Conservation (phyloP, 1,140 invertebrate genomes). For the Diplogasteroides magnus region DNA sequence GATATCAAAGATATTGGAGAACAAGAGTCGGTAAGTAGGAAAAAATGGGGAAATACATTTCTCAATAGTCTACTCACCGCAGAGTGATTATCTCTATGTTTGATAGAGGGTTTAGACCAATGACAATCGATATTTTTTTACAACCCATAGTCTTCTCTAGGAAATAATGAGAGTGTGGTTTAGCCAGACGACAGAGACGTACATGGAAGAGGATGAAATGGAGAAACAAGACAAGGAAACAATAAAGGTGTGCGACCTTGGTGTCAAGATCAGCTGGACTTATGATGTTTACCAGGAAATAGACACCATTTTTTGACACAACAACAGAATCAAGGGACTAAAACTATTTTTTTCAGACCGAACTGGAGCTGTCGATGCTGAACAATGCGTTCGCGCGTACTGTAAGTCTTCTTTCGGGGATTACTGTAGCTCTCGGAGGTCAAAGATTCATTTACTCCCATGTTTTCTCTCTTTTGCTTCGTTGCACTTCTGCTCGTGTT, state of each 20-base stretch:
- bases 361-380: conserved; percentile 26
- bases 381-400: conserved; percentile 40
- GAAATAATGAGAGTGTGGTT: conserved; percentile 13
- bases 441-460: too few species aligned
- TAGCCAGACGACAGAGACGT: conserved; percentile 3
- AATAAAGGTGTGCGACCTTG: conserved; percentile 9
- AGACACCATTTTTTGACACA: conserved; percentile 26
- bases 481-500: too few species aligned
- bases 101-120: too few species aligned
- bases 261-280: conserved; percentile 11
- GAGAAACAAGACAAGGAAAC: conserved; percentile 10
- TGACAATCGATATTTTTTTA: too few species aligned
- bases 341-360: conserved; percentile 6
- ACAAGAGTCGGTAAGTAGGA: conserved; percentile 1
- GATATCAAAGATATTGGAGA: conserved; percentile 19
- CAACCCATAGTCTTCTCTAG: too few species aligned
- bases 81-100: conserved; percentile 6
- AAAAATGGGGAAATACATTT: neutral
- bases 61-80: neutral
- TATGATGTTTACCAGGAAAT: conserved; percentile 23
- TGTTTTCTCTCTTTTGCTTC: too few species aligned
- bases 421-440: too few species aligned
- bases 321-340: conserved; percentile 48
- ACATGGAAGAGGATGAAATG: conserved; percentile 4
- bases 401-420: conserved; percentile 33